phyloP scores from a whole-genome alignment of 2,113 vertebrate genomes.

The Ictalurus furcatus region DNA sequence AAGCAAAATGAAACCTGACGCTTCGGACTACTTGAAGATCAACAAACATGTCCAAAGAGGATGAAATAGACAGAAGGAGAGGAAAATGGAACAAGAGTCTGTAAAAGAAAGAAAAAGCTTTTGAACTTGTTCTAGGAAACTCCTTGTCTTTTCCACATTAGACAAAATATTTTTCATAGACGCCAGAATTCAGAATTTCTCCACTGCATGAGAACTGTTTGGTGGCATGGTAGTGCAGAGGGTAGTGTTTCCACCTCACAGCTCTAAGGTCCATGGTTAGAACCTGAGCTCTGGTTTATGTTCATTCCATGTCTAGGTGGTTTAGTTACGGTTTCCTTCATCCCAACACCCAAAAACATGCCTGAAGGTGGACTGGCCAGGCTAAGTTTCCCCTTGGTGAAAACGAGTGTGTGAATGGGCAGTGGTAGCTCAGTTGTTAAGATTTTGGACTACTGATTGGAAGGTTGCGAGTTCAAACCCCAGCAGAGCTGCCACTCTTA shows the following conservation, averaged over 20 bases:
- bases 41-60: background rate
- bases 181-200: slow-evolving; percentile 71
- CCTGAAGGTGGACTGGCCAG: background rate
- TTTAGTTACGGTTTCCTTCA: background rate
- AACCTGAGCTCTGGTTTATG: background rate
- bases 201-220: slow-evolving; percentile 68
- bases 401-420: background rate
- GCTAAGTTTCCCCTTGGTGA: background rate
- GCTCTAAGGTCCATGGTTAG: background rate
- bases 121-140: background rate
- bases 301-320: background rate
- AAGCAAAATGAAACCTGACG: slow-evolving; percentile 10
- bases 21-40: background rate
- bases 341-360: background rate
- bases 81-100: no score
- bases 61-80: background rate
- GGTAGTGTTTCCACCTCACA: background rate
- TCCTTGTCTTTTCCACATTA: background rate
- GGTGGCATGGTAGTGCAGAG: background rate
- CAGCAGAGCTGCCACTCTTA: no score
- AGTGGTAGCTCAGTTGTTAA: no score
- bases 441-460: no score
- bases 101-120: background rate
- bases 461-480: no score
- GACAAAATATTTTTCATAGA: background rate